Conservation (phyloP, 2,113 vertebrate species). For the Anguilla japonica region DNA sequence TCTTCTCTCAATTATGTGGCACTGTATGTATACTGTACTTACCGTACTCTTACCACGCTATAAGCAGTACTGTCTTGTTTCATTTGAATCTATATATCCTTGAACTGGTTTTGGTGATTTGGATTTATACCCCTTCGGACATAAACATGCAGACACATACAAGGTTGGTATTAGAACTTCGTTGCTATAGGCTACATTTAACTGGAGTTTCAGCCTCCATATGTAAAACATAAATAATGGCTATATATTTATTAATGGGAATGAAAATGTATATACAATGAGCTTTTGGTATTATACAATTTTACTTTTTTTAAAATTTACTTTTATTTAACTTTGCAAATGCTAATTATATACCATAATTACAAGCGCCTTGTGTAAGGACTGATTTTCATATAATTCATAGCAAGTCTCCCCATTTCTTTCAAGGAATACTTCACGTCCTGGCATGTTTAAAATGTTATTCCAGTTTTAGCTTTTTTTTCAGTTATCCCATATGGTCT, state of each 20-base stretch:
- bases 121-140: background rate
- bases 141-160: background rate
- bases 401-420: background rate
- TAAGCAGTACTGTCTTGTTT: background rate
- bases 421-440: too few species aligned
- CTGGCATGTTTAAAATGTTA: too few species aligned
- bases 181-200: background rate
- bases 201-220: background rate
- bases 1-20: conserved; percentile 12
- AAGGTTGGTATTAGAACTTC: background rate
- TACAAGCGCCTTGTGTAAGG: background rate
- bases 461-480: too few species aligned
- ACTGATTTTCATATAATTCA: background rate
- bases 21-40: conserved; percentile 36
- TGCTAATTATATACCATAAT: background rate
- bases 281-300: too few species aligned
- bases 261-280: too few species aligned
- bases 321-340: background rate
- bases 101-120: background rate
- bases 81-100: background rate
- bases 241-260: too few species aligned
- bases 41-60: conserved; percentile 36
- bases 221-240: background rate
- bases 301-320: too few species aligned
- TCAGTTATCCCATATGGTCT: too few species aligned